A percentile compares a stretch with the other conserved stretches of the same genome.
phyloP scores from a whole-genome alignment of 2,888 invertebrate species.

The Silvanus unidentatus region DNA sequence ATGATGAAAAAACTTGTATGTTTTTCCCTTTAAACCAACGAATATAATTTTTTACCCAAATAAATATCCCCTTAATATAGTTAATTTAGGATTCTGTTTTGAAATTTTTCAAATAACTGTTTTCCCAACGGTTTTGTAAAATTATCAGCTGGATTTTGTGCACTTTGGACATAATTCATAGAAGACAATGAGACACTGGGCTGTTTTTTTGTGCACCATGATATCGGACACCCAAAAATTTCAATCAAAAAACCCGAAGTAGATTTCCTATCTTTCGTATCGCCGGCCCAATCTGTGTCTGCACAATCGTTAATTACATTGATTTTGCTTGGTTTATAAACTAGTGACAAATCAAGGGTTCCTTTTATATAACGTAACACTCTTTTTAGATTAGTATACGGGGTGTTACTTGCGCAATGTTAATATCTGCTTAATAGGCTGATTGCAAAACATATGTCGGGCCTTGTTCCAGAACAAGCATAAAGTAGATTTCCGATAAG shows the following conservation, averaged over 20 bases:
- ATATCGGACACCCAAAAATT: conserved; percentile 3
- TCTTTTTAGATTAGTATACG: neutral
- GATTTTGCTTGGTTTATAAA: neutral
- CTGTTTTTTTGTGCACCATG: conserved; percentile 4
- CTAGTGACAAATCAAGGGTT: neutral
- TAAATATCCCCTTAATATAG: too few relatives aligned
- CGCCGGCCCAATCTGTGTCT: neutral
- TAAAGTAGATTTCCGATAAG: neutral
- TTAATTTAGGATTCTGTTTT: too few relatives aligned
- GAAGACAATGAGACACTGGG: conserved; percentile 7
- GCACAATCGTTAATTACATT: neutral
- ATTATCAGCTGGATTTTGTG: conserved; percentile 8
- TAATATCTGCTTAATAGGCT: conserved; percentile 1
- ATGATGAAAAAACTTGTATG: too few relatives aligned
- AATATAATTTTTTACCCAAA: too few relatives aligned
- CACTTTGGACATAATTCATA: conserved; percentile 1
- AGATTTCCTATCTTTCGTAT: neutral
- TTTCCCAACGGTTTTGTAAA: conserved; percentile 8
- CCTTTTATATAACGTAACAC: neutral
- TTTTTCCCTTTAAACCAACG: too few relatives aligned
- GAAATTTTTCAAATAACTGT: neutral
- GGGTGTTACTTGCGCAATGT: neutral
- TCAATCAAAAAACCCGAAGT: neutral
- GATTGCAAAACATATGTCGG: neutral
- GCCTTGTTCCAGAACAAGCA: neutral